Base-by-base conservation (phyloP, 35 echinoderm and acorn worm genomes). In the Diadema setosum region DNA sequence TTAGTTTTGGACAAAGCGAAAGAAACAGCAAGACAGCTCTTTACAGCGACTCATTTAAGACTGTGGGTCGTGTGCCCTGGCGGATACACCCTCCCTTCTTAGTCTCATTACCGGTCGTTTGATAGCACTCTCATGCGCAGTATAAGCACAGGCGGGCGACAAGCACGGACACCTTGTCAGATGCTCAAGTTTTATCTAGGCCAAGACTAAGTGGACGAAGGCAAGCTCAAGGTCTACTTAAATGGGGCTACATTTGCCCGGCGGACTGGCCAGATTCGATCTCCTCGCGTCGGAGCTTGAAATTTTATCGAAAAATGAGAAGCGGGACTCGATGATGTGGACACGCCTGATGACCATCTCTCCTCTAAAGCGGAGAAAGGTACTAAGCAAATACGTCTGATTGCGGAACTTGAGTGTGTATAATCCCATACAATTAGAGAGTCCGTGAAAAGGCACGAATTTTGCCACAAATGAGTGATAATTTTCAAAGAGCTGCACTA, bases 391-490 rank as follows among this genome's bases (percentile, higher is more conserved):
- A 78, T 78, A 78, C 35, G 73, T 43, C 73, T 44, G 73, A 78
- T 78, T 78, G 73, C 73, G 73, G 73, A 78, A 78, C 73, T 78
- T 78, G 37, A 21, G 73, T 78, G 73, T 78, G 40, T 36, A 36
- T 78, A 78, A 78, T 78, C 73, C 73, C 33, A 11, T 12, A 39
- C 33, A 78, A 42, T 78, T 42, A 44, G 73, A 78, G 37, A 36
- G 35, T 44, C 73, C 37, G 73, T 78, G 30, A 78, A 78, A 78
- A 78, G 73, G 73, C 73, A 78, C 73, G 40, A 78, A 78, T 78
- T 78, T 78, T 44, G 40, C 73, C 73, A 78, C 73, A 78, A 78
- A 44, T 78, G 73, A 78, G 35, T 78, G 40, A 44, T 78, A 78
- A 78, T 78, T 78, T 78, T 78, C 73, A 78, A 78, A 78, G 25